phyloP scores from a whole-genome alignment of 2,797 vertebrate species.

The Lacerta bilineata region DNA sequence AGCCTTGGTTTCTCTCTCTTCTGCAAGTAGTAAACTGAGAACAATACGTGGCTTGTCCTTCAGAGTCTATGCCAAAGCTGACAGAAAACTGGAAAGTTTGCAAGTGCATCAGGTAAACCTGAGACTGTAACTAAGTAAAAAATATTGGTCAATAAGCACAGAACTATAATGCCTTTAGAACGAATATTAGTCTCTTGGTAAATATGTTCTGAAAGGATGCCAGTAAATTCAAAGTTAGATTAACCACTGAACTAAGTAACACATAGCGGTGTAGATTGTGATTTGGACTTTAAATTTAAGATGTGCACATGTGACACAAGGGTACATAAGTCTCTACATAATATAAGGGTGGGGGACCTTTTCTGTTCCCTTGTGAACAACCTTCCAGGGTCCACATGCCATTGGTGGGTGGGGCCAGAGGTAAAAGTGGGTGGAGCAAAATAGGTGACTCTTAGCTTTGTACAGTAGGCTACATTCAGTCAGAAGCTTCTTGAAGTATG shows the following conservation, averaged over 20 bases:
- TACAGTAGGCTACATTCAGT: no score
- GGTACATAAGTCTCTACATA: no score
- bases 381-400: no score
- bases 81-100: slow-evolving; percentile 37
- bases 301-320: no score
- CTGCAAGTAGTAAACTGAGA: slow-evolving; percentile 34
- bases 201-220: slow-evolving; percentile 18
- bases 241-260: not conserved
- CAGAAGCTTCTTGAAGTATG: no score
- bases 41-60: slow-evolving; percentile 50
- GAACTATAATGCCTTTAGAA: not conserved
- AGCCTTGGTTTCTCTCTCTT: slow-evolving; percentile 2
- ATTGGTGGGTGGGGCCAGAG: no score
- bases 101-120: slow-evolving; percentile 1
- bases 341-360: no score
- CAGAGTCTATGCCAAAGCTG: slow-evolving; percentile 25
- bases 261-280: not conserved
- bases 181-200: slow-evolving; percentile 34
- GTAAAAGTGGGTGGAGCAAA: no score
- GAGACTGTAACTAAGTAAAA: slow-evolving; percentile 9
- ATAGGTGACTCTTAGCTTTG: no score
- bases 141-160: not conserved
- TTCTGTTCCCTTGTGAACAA: no score
- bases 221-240: not conserved
- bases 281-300: no score